A percentile compares a stretch with the other conserved stretches of the same genome.
Evolutionary conservation across 53 echinoderm and acorn worm species (phyloP).

Genomic region (Mesocentrotus franciscanus): DNA sequence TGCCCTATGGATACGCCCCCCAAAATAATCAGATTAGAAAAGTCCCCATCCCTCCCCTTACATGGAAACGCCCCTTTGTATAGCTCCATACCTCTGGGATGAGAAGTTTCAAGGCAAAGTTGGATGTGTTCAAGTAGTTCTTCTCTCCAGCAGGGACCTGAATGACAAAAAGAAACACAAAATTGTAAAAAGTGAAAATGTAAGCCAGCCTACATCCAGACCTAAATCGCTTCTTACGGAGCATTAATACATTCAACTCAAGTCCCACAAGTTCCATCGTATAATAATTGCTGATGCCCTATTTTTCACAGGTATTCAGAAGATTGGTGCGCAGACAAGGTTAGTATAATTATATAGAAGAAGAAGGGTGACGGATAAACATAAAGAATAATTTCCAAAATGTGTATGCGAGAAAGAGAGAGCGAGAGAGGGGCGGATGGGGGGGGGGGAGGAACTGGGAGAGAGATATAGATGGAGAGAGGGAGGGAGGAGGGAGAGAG

Average conservation of each 20-base stretch:
- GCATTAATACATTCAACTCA: background rate
- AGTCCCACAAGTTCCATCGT: too few relatives aligned
- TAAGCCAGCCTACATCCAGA: background rate
- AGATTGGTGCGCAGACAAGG: too few relatives aligned
- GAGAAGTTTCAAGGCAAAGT: background rate
- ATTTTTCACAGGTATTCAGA: background rate
- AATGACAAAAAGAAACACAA: background rate
- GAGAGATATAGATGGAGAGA: too few relatives aligned
- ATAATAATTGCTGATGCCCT: background rate
- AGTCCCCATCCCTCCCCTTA: too few relatives aligned
- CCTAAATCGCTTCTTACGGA: background rate
- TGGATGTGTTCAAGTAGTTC: conserved; percentile 66
- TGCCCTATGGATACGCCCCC: background rate
- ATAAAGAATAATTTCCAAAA: too few relatives aligned
- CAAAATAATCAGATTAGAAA: background rate
- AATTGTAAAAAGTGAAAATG: background rate
- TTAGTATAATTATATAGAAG: too few relatives aligned
- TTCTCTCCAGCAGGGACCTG: conserved; percentile 69
- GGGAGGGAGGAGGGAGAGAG: too few relatives aligned
- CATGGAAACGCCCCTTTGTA: too few relatives aligned
- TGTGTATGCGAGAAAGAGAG: too few relatives aligned
- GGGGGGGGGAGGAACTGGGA: too few relatives aligned
- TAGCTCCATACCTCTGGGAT: background rate
- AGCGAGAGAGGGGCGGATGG: too few relatives aligned
- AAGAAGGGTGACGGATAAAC: too few relatives aligned